Conservation (phyloP, 2,113 vertebrate species). For the Rhombomys opimus region DNA sequence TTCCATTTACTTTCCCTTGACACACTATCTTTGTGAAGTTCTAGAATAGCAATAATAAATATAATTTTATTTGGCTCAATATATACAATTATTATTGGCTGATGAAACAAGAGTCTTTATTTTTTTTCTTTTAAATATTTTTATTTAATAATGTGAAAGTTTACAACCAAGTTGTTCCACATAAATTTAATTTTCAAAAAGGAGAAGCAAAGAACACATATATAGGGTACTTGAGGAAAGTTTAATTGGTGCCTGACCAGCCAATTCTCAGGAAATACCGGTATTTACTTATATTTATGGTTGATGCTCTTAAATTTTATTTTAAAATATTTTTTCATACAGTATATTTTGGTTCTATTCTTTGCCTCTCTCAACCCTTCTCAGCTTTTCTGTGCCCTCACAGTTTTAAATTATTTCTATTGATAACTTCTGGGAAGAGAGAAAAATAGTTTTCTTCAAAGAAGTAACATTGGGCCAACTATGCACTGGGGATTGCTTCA, state of each 20-base stretch:
- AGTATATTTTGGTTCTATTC: background rate
- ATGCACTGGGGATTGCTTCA: background rate
- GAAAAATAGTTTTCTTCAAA: background rate
- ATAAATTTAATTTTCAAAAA: conserved; percentile 6
- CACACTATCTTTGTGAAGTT: background rate
- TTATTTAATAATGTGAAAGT: background rate
- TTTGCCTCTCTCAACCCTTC: background rate
- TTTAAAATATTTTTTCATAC: background rate
- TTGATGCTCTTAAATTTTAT: background rate
- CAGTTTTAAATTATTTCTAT: background rate
- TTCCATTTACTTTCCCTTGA: background rate
- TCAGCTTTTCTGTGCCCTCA: background rate
- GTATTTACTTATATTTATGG: background rate
- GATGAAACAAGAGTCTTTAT: background rate
- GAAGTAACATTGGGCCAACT: background rate
- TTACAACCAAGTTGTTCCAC: conserved; percentile 31
- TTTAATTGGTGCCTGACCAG: background rate
- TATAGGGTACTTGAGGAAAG: background rate
- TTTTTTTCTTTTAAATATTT: background rate
- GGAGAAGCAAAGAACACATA: background rate
- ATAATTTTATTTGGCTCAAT: background rate
- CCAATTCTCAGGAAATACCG: background rate
- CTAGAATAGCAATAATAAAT: background rate
- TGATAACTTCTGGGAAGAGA: background rate
- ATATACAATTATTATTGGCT: background rate